These are phyloP conservation scores for Pteromalus puparum DNA, from an alignment of 1,140 invertebrate species.

Conservation along the genomic window DNA sequence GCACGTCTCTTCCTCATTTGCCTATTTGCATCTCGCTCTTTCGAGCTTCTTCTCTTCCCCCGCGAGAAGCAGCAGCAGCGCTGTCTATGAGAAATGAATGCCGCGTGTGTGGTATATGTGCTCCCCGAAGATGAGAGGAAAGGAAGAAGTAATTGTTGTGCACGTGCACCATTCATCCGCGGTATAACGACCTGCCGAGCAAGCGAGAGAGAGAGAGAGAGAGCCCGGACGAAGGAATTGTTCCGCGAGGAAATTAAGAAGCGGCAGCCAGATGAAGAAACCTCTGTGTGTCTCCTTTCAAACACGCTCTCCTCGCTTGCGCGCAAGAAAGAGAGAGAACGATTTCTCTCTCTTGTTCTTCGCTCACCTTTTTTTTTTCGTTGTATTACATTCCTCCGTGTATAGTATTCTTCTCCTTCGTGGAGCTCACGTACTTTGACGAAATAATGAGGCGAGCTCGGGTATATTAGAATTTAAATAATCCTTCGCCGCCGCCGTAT, in stretches of 20 bases:
- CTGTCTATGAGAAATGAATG: constrained; percentile 36
- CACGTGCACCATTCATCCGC: constrained; percentile 46
- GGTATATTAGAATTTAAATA: constrained; percentile 19
- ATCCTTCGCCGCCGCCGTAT: background rate
- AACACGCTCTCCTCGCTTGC: background rate
- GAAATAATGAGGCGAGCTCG: constrained; percentile 25
- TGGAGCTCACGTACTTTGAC: constrained; percentile 12
- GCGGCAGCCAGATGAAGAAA: constrained; percentile 41
- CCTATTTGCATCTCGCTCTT: constrained; percentile 38
- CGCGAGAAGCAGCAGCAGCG: background rate
- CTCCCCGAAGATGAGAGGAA: background rate
- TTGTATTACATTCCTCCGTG: constrained; percentile 32
- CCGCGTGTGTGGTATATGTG: background rate
- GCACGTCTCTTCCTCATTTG: constrained; percentile 37
- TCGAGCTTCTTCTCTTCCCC: background rate
- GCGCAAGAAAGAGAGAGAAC: background rate
- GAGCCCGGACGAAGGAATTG: constrained; percentile 36
- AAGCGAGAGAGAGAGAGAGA: background rate
- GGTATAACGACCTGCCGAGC: constrained; percentile 27
- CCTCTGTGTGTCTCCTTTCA: constrained; percentile 40
- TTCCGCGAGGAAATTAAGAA: constrained; percentile 50
- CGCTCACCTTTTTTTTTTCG: constrained; percentile 14
- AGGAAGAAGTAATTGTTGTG: constrained; percentile 48
- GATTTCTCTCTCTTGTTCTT: constrained; percentile 32
- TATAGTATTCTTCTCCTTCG: constrained; percentile 5